Conservation (phyloP, 2,797 vertebrate species). For the Nannoperca obscura region DNA sequence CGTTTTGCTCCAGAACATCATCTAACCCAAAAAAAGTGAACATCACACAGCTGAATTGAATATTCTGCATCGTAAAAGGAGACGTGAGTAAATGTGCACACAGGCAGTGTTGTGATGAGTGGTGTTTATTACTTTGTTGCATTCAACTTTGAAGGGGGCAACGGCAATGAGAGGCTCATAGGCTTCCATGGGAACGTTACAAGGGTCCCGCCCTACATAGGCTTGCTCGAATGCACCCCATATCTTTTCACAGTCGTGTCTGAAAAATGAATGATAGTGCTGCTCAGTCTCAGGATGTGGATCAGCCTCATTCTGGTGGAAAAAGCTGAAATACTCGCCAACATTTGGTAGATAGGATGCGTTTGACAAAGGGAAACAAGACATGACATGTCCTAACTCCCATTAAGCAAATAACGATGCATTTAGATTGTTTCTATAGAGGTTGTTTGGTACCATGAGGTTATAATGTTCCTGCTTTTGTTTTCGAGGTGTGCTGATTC, state of each 20-base stretch:
- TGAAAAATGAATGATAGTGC: slow-evolving; percentile 17
- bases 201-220: slow-evolving; percentile 73
- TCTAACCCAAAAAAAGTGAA: slow-evolving; percentile 49
- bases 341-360: too few relatives aligned
- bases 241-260: slow-evolving; percentile 65
- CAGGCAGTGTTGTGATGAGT: not conserved
- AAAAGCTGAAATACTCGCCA: not conserved
- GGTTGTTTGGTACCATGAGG: too few relatives aligned
- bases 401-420: too few relatives aligned
- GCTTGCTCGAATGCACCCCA: slow-evolving; percentile 75
- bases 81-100: not conserved
- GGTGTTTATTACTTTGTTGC: slow-evolving; percentile 81
- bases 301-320: not conserved
- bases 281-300: not conserved
- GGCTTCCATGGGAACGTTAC: slow-evolving; percentile 65
- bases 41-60: not conserved
- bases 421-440: too few relatives aligned
- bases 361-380: not conserved
- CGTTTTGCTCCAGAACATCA: slow-evolving; percentile 85
- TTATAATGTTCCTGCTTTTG: too few relatives aligned
- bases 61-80: not conserved
- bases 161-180: slow-evolving; percentile 69
- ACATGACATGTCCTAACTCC: not conserved
- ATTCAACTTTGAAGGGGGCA: slow-evolving; percentile 25
- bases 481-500: too few relatives aligned